These are phyloP conservation scores for Apamea crenata DNA, from an alignment of 2,888 invertebrate species.

Conservation along the genomic window DNA sequence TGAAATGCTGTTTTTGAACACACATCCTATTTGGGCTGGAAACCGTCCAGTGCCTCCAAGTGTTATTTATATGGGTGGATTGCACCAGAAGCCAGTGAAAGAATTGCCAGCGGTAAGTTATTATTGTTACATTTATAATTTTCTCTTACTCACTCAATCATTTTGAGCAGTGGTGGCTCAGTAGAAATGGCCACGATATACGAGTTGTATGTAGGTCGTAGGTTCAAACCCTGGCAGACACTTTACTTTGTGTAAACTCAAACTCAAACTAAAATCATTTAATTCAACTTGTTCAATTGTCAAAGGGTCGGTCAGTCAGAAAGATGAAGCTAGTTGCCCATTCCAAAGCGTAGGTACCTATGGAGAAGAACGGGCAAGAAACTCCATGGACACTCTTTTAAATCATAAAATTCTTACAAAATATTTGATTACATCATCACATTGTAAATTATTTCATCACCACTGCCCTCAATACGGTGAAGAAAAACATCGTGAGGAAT, in stretches of 20 bases:
- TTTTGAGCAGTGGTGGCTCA: neutral
- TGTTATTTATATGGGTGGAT: conserved; percentile 80
- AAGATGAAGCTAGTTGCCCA: too few species aligned
- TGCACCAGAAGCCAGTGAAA: conserved; percentile 48
- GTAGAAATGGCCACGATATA: neutral
- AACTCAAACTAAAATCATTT: too few species aligned
- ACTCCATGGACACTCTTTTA: too few species aligned
- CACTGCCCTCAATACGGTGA: neutral
- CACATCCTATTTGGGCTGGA: conserved; percentile 77
- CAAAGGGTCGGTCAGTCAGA: too few species aligned
- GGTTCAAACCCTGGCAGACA: neutral
- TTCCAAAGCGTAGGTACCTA: too few species aligned
- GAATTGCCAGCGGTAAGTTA: conserved; percentile 48
- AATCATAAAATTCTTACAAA: too few species aligned
- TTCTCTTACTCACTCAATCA: neutral
- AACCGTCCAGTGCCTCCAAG: conserved; percentile 81
- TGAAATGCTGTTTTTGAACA: conserved; percentile 82
- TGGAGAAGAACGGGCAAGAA: too few species aligned
- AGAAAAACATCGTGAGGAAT: neutral
- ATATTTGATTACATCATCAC: too few species aligned
- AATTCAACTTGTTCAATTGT: too few species aligned
- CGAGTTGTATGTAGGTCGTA: neutral
- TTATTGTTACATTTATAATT: neutral
- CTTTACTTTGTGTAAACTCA: neutral
- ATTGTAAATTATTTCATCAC: too few species aligned